Evolutionary conservation across 2,113 vertebrate species (phyloP), one percentile per base, ranked within the genome.

Genomic region (Sciurus niger): DNA sequence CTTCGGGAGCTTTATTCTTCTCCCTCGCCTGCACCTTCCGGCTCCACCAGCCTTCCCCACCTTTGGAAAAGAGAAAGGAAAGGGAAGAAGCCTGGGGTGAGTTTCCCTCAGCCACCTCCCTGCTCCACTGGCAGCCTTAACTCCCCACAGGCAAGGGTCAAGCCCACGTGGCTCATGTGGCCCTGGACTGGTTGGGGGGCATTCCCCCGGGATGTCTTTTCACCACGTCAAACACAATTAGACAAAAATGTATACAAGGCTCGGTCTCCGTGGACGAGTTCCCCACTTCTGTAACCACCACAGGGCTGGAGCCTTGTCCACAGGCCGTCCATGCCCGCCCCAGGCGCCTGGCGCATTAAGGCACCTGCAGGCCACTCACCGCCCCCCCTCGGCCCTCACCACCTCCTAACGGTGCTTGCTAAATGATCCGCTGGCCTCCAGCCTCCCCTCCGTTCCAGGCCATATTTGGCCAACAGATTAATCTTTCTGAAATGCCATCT

Each of bases 171-270:
- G 82, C 96, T 17, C 51, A 43, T 43, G 53, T 65, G 37, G 40
- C 34, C 77, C 34, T 90, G 85, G 68, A 89, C 60, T 46, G 37
- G 2, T 25, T 55, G 79, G 43, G 43, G 20, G 2, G 24, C 43
- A 84, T 72, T 48, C 37, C 40, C 55, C 10, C 9, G 68, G 28
- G 6, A 17, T 76, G 70, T 92, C 46, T 86, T 93, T 58, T 58
- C 24, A 89, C 68, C 34, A 86, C 24, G 90, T 86, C 70, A 93
- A 93, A 79, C 8, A 28, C 43, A 76, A 6, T 72, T 82, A 77
- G 58, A 90, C 68, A 43, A 80, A 87, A 77, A 34, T 94, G 43
- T 72, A 74, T 74, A 22, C 86, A 65, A 80, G 92, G 89, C 18
- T 83, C 37, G 55, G 0, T 37, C 16, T 14, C 43, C 72, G 2